Base-by-base conservation (phyloP, 2,888 invertebrate genomes). In the Tryphoninae sp. region DNA sequence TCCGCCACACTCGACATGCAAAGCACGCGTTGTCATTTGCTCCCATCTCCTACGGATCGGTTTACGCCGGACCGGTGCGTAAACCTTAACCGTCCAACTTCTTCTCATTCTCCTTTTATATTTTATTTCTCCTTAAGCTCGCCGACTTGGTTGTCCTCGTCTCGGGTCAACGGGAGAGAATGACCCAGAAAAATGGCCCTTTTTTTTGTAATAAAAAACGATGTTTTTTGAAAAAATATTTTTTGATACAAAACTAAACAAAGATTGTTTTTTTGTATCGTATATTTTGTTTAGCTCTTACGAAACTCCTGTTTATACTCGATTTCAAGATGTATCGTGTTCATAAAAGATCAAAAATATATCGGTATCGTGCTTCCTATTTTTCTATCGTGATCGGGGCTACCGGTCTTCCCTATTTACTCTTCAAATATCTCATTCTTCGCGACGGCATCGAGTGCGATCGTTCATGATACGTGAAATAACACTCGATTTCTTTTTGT, bases 21-120 rank as follows among this genome's bases (percentile, higher is more conserved):
- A 89, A 89, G 88, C 89, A 89, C 88, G 89, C 88, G 83, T 89
- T 89, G 89, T 89, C 89, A 89, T 89, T 89, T 88, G 85, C 89
- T 89, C 86, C 87, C 89, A 89, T 89, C 88, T 88, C 84, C 84
- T 83, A 80, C 83, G 86, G 88, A 87, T 88, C 86, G 86, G 85
- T 88, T 88, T 87, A 85, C 86, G 86, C 86, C 73, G 76, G 55
- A 79, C 72, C 65, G 55, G 73, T 51, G 77, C 53, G 64, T 73
- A 74, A 80, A 51, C 76, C 73, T 64, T 33, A 45, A 65, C 53
- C 22, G 73, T 45, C 62, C 33, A 9, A 58, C 22, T 22, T 61
- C 71, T 33, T 40, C 49, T 59, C 11, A 6, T 26, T 33, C 26
- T 71, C 49, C 69, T 59, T n/a, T 64, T 23, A 6, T 23, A 7